Evolutionary conservation across 2,113 vertebrate genomes (phyloP), one percentile per base, ranked within the genome.

Genomic region (Cyphomyrus plagiostoma): DNA sequence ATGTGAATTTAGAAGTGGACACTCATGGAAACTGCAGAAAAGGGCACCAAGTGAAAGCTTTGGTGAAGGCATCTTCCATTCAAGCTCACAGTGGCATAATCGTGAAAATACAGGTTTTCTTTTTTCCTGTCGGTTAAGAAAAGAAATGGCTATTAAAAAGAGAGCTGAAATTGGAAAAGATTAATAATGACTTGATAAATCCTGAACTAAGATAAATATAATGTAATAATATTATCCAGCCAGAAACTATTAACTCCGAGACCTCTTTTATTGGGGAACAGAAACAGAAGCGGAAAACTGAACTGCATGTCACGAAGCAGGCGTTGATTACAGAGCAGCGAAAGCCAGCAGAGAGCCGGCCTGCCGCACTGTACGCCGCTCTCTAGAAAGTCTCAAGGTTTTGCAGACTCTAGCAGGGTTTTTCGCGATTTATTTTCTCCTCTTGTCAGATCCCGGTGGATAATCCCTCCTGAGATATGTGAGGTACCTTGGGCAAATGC

Each of bases 161-260:
- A 46, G 26, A 80, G 26, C 4, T 80, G 6, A 80, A 49, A 80
- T 53, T 50, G 46, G 70, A 66, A 89, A 80, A 80, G 88, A 89
- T 80, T 80, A 50, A 53, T 53, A 89, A 48, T 35, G 39, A 45
- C 45, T 23, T 35, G 62, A 80, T 89, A 89, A 89, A 80, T 52
- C 48, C 88, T 13, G 30, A 80, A 80, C 52, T 52, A 39, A 80
- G 88, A 74, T 70, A 88, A 70, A 88, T 88, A 58, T 13, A 88
- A 66, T 23, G 4, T 88, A 89, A 89, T 62, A 89, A 89, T 49
- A 49, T 52, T 77, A 89, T 52, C 58, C 88, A 49, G 45, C 45
- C 11, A 48, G 80, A 89, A 80, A 89, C 88, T 77, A 89, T 80
- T 89, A 89, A 52, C 88, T 89, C 50, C 3, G 13, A 89, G 88